Conservation (phyloP, 2,797 vertebrate species). For the Esox masquinongy region DNA sequence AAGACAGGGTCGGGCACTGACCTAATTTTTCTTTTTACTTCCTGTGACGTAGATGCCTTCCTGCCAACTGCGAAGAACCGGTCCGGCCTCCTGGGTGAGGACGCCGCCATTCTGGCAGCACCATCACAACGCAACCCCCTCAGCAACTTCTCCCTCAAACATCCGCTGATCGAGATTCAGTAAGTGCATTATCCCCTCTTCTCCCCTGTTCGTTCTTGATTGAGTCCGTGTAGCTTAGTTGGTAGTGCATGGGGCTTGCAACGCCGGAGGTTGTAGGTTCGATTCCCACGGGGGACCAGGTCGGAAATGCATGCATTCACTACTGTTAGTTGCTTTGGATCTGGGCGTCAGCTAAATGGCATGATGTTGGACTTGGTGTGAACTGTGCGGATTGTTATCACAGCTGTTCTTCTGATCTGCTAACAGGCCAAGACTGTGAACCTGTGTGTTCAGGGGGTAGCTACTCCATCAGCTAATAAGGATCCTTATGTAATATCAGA, state of each 20-base stretch:
- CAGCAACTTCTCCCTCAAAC: constrained; percentile 87
- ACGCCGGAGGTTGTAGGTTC: not conserved
- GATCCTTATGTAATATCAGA: too few relatives aligned
- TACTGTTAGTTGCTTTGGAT: too few relatives aligned
- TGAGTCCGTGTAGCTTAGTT: not conserved
- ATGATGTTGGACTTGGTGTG: too few relatives aligned
- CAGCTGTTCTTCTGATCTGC: not conserved
- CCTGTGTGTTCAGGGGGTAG: not conserved
- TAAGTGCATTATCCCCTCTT: constrained; percentile 62
- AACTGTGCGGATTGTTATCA: not conserved
- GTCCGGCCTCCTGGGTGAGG: constrained; percentile 82
- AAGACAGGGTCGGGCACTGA: not conserved
- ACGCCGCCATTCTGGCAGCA: constrained; percentile 73
- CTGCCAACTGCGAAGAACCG: constrained; percentile 82
- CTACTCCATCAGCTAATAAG: too few relatives aligned
- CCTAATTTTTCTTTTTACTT: not conserved
- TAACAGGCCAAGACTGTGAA: not conserved
- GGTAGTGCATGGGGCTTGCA: too few relatives aligned
- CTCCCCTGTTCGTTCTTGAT: not conserved
- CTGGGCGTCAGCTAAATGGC: too few relatives aligned
- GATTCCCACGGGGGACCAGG: not conserved
- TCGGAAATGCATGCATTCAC: too few relatives aligned
- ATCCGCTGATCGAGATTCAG: constrained; percentile 88
- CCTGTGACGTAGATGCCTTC: constrained; percentile 71
- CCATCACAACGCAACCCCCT: constrained; percentile 71